Base-by-base conservation (phyloP, 2,888 invertebrate genomes). In the Tenthredo notha region DNA sequence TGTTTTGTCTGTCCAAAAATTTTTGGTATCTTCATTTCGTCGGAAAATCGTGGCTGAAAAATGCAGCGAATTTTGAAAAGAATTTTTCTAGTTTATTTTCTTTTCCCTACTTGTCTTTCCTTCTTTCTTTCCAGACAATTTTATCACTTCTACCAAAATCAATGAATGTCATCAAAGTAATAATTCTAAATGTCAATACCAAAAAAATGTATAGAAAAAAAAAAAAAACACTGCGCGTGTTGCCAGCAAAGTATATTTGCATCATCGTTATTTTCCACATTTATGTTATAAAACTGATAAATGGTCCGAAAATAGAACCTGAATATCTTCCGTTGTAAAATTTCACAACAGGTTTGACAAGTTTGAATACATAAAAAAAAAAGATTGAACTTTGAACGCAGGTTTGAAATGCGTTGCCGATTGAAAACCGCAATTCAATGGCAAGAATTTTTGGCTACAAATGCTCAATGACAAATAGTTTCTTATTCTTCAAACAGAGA, bases 1-100 rank as follows among this genome's bases (percentile, higher is more conserved):
- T n/a, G 18, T 37, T 67, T 67, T 10, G 67, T 29, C 9, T 65
- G 67, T 43, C 83, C 67, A 47, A 83, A 83, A 15, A 83, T 83
- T 47, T 21, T 83, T 67, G 7, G 67, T 67, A 47, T 83, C 83
- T 83, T 83, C 47, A 29, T 15, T 25, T 67, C 67, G 43, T 67
- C 67, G 12, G 67, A 67, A 47, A 40, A 65, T 43, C 29, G 40
- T 25, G 47, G 77, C 75, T 85, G 25, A 72, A 40, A 40, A 85
- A 40, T 80, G 33, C n/a, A 61, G 58, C 78, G 58, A 80, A 67
- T 67, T 67, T 67, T 67, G 67, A 67, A 67, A 15, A 54, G 50
- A 50, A 50, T 50, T 50, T 50, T 50, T 50, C 18, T 21, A 58
- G 0, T 33, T 58, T 33, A 33, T 33, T 21, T 21, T 21, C 1